Conservation (phyloP, 2,888 invertebrate genomes). For the Catocala sponsa region DNA sequence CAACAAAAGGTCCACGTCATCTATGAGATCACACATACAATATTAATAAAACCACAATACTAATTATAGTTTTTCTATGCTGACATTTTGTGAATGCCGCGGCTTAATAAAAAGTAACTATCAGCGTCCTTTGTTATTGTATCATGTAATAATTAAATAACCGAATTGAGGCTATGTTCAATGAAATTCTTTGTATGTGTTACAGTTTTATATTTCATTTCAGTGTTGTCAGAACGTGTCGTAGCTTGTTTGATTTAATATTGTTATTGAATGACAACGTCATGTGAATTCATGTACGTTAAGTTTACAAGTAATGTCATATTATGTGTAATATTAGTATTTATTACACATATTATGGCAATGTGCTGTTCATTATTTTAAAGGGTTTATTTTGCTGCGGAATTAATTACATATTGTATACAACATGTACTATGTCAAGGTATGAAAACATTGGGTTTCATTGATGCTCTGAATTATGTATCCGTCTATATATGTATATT, state of each 20-base stretch:
- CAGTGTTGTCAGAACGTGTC: constrained; percentile 42
- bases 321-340: no score
- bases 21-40: constrained; percentile 8
- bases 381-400: not conserved
- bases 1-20: not conserved
- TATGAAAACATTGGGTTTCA: no score
- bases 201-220: constrained; percentile 40
- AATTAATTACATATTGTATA: no score
- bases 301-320: constrained; percentile 2
- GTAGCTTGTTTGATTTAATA: constrained; percentile 39
- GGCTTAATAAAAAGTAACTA: constrained; percentile 7
- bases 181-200: constrained; percentile 47
- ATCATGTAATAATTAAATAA: constrained; percentile 38
- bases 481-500: no score
- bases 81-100: constrained; percentile 30
- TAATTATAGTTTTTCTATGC: constrained; percentile 15
- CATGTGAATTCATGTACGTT: not conserved
- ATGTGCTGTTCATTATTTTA: not conserved
- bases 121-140: constrained; percentile 11
- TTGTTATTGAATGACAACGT: constrained; percentile 21
- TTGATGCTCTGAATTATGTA: no score
- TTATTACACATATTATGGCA: no score
- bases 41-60: constrained; percentile 20
- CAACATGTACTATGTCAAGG: no score
- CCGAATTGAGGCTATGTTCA: constrained; percentile 21